A percentile compares a stretch with the other conserved stretches of the same genome.
Conservation (phyloP, 2,888 invertebrate genomes). For the Ophion costatus region DNA sequence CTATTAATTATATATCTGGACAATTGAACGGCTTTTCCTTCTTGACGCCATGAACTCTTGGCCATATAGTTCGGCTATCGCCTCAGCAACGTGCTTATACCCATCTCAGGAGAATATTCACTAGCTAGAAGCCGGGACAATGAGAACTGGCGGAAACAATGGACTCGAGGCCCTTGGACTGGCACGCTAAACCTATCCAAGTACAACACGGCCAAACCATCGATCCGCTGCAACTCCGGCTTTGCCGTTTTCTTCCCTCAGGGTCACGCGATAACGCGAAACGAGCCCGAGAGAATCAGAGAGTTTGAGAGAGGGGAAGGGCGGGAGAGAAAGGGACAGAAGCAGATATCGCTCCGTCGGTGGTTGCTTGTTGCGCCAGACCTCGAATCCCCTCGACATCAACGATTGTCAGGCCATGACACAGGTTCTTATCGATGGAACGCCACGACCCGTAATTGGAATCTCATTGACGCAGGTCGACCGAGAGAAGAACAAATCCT, state of each 20-base stretch:
- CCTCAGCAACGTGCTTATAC: slow-evolving; percentile 20
- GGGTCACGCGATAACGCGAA: slow-evolving; percentile 13
- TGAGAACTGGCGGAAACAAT: slow-evolving; percentile 70
- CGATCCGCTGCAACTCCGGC: slow-evolving; percentile 32
- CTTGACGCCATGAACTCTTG: slow-evolving; percentile 26
- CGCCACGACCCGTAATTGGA: slow-evolving; percentile 35
- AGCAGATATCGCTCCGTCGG: slow-evolving; percentile 22
- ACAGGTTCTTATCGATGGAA: slow-evolving; percentile 31
- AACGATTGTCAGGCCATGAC: slow-evolving; percentile 25
- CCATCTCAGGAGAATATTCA: slow-evolving; percentile 62
- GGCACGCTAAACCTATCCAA: slow-evolving; percentile 49
- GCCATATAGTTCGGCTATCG: slow-evolving; percentile 6
- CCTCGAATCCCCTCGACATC: slow-evolving; percentile 27
- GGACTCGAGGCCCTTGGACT: slow-evolving; percentile 57
- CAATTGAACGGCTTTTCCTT: slow-evolving; percentile 1
- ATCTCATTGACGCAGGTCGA: slow-evolving; percentile 36
- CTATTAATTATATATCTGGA: neutral
- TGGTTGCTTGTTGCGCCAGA: slow-evolving; percentile 53
- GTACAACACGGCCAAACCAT: slow-evolving; percentile 46
- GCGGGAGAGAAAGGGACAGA: slow-evolving; percentile 4
- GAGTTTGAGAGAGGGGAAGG: neutral
- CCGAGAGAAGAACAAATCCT: neutral
- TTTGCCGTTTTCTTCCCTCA: slow-evolving; percentile 28
- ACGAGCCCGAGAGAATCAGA: slow-evolving; percentile 1
- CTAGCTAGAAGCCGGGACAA: slow-evolving; percentile 68